phyloP scores from a whole-genome alignment of 1,140 invertebrate species.

The Zaprionus lachaisei region DNA sequence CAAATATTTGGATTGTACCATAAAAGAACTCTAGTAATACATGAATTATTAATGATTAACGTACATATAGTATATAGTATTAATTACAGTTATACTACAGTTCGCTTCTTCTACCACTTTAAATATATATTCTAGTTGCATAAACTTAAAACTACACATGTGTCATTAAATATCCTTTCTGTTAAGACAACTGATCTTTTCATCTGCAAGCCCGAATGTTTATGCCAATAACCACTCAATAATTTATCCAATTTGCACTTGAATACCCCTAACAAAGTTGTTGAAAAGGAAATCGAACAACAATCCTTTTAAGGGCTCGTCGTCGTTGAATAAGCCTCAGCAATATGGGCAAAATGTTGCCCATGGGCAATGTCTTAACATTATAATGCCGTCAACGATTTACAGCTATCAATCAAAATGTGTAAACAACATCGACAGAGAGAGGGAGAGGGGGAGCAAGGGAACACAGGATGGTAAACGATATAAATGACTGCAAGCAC shows the following conservation, averaged over 20 bases:
- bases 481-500: constrained; percentile 57
- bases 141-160: too few species aligned
- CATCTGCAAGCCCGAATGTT: background rate
- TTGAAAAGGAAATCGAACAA: constrained; percentile 19
- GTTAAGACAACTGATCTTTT: background rate
- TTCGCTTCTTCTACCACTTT: too few species aligned
- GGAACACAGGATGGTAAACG: constrained; percentile 17
- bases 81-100: too few species aligned
- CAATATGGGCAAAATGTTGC: constrained; percentile 12
- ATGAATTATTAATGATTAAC: too few species aligned
- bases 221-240: too few species aligned
- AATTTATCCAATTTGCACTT: background rate
- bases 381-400: constrained; percentile 30
- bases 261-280: constrained; percentile 1
- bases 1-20: too few species aligned
- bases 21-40: too few species aligned
- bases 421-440: constrained; percentile 23
- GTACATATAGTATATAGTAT: too few species aligned
- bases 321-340: constrained; percentile 8
- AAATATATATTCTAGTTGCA: too few species aligned
- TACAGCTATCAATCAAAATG: constrained; percentile 19
- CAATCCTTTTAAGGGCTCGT: constrained; percentile 5
- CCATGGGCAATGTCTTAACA: constrained; percentile 14
- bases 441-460: background rate
- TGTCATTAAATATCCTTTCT: too few species aligned